A percentile compares a stretch with the other conserved stretches of the same genome.
These are phyloP conservation scores for Sceloporus undulatus DNA, from an alignment of 2,113 vertebrate species.

Conservation along the genomic window DNA sequence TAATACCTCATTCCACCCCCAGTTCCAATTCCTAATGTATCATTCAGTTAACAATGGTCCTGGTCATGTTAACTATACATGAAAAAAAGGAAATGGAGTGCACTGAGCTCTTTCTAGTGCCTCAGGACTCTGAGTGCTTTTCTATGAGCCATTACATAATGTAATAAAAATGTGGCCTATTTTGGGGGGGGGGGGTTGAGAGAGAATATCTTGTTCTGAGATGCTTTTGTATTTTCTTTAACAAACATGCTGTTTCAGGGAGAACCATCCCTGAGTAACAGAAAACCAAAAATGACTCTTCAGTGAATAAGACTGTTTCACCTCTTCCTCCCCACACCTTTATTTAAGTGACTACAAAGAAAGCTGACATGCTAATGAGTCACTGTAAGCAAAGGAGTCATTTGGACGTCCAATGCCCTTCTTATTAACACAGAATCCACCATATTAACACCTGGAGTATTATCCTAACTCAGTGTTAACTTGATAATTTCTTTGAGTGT, in stretches of 20 bases:
- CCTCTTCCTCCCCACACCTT: not conserved
- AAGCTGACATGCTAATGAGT: conserved; percentile 63
- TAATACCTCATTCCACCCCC: not conserved
- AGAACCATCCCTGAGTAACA: not conserved
- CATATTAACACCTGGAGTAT: conserved; percentile 20
- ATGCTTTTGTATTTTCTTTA: not conserved
- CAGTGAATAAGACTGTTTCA: conserved; percentile 30
- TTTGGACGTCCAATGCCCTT: conserved; percentile 44
- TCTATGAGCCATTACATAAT: not conserved
- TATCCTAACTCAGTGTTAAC: conserved; percentile 4
- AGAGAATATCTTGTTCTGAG: too few species aligned
- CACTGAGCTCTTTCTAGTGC: not conserved
- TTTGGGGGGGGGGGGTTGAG: too few species aligned
- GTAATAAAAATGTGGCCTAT: not conserved
- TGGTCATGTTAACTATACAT: conserved; percentile 19
- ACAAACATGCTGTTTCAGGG: not conserved
- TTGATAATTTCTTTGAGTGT: conserved; percentile 47
- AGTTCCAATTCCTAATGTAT: conserved; percentile 28
- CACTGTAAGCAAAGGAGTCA: conserved; percentile 65
- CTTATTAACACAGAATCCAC: conserved; percentile 44
- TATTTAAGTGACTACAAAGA: conserved; percentile 48
- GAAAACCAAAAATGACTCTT: not conserved
- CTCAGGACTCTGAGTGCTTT: not conserved
- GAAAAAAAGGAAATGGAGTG: conserved; percentile 23
- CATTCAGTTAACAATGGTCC: conserved; percentile 7